Percentiles rank a stretch among this genome's conserved stretches.
phyloP scores from a whole-genome alignment of 2,797 vertebrate genomes.

The Scyliorhinus canicula region DNA sequence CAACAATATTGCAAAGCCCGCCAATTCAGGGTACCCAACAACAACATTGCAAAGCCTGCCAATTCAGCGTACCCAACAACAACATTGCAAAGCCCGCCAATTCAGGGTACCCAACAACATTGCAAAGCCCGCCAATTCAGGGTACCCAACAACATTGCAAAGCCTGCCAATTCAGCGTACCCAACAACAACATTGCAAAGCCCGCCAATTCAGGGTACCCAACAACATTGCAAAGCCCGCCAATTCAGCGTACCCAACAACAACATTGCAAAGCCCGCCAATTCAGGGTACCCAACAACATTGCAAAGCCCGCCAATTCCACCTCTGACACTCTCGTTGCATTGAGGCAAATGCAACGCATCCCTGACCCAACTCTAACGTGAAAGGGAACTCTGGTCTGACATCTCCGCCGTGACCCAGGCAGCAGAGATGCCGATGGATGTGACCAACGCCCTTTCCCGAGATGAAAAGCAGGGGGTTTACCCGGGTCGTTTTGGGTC shows the following conservation, averaged over 20 bases:
- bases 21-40: not conserved
- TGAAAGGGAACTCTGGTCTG: not conserved
- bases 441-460: not conserved
- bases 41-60: not conserved
- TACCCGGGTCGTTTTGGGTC: not conserved
- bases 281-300: not conserved
- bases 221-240: not conserved
- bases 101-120: not conserved
- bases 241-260: not conserved
- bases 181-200: not conserved
- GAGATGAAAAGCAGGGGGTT: not conserved
- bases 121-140: not conserved
- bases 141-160: not conserved
- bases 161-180: not conserved
- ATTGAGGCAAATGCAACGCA: not conserved
- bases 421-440: not conserved
- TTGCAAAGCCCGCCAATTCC: not conserved
- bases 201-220: not conserved
- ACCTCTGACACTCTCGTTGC: not conserved
- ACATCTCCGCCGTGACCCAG: not conserved
- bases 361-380: not conserved
- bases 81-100: not conserved
- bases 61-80: not conserved
- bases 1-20: not conserved
- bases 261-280: not conserved